Evolutionary conservation across 1,140 invertebrate species (phyloP).

Genomic region (Drepana arcuata): DNA sequence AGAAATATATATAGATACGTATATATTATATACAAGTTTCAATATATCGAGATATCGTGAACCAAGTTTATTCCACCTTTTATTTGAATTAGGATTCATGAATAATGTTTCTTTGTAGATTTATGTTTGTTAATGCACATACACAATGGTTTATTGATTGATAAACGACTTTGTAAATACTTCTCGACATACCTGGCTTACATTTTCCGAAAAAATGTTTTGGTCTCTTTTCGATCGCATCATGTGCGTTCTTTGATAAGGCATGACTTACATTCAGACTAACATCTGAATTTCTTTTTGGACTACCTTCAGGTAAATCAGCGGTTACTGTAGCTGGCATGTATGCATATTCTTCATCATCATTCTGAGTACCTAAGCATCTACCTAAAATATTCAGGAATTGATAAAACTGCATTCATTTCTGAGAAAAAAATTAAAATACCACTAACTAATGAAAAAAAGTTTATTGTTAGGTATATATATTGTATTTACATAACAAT

Average conservation of each 20-base stretch:
- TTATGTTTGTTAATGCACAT: no score
- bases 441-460: no score
- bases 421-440: no score
- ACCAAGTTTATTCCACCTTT: no score
- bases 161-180: no score
- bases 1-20: no score
- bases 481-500: neutral
- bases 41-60: no score
- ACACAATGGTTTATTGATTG: no score
- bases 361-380: conserved; percentile 27
- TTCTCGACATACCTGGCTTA: conserved; percentile 42
- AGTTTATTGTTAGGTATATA: no score
- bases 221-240: conserved; percentile 9
- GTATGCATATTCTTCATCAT: conserved; percentile 33
- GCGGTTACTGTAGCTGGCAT: conserved; percentile 10
- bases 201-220: conserved; percentile 42
- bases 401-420: neutral
- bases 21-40: no score
- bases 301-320: conserved; percentile 1
- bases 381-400: conserved; percentile 15
- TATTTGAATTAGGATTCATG: no score
- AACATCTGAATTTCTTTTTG: conserved; percentile 10
- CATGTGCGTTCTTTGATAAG: conserved; percentile 19
- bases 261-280: conserved; percentile 16
- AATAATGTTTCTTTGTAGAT: no score